phyloP scores from a whole-genome alignment of 1,140 invertebrate species.

The Anthonomus grandis region DNA sequence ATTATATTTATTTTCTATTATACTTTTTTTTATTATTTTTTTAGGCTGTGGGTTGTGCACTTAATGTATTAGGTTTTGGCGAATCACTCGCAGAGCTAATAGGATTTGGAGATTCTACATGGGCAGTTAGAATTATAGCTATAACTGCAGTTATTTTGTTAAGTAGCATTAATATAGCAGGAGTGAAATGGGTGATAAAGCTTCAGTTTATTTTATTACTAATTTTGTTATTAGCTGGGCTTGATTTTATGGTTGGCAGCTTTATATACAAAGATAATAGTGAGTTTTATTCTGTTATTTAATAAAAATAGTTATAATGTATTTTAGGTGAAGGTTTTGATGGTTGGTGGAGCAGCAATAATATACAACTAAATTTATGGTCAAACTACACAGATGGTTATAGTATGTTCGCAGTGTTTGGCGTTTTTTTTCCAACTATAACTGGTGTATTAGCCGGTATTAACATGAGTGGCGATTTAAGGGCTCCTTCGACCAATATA shows the following conservation, averaged over 20 bases:
- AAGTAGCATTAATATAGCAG: conserved; percentile 84
- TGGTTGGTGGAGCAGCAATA: conserved; percentile 82
- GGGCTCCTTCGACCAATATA: conserved; percentile 87
- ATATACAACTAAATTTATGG: conserved; percentile 80
- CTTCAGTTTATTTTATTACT: conserved; percentile 82
- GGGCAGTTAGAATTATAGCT: conserved; percentile 78
- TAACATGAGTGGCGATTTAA: conserved; percentile 96
- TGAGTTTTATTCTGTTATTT: conserved; percentile 40
- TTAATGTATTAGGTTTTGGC: conserved; percentile 92
- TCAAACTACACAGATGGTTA: conserved; percentile 74
- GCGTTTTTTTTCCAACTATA: conserved; percentile 92
- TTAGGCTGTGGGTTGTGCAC: conserved; percentile 89
- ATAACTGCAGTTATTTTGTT: conserved; percentile 76
- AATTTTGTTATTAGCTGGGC: conserved; percentile 76
- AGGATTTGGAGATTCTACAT: conserved; percentile 64
- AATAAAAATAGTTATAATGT: not conserved
- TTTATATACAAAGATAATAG: conserved; percentile 68
- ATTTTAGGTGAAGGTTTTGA: conserved; percentile 74
- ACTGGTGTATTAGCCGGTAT: conserved; percentile 93
- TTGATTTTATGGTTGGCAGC: conserved; percentile 87
- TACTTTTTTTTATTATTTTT: conserved; percentile 31
- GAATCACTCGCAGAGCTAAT: conserved; percentile 88
- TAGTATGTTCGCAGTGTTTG: conserved; percentile 89
- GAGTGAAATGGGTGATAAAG: conserved; percentile 92
- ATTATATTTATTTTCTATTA: too few species aligned